phyloP scores from a whole-genome alignment of 2,888 invertebrate species.

The Nemotelus nigrinus region DNA sequence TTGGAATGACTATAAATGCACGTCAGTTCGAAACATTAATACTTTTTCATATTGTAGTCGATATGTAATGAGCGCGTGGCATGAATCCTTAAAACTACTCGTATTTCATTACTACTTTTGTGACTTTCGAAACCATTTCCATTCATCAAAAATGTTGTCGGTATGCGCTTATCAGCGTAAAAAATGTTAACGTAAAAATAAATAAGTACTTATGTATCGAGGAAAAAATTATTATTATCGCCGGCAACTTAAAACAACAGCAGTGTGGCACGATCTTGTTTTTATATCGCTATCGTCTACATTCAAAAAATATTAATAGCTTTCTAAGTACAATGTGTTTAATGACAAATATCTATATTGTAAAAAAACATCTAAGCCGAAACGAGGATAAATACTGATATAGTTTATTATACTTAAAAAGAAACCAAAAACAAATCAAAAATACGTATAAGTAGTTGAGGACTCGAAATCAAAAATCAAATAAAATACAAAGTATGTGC shows the following conservation, averaged over 20 bases:
- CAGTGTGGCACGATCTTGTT: too few species aligned
- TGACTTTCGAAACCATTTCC: too few species aligned
- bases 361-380: constrained; percentile 29
- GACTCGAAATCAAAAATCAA: background rate
- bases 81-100: constrained; percentile 29
- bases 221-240: background rate
- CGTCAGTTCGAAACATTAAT: constrained; percentile 18
- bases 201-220: constrained; percentile 26
- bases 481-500: constrained; percentile 5
- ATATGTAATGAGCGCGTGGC: constrained; percentile 35
- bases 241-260: too few species aligned
- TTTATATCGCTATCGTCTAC: constrained; percentile 23
- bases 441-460: background rate
- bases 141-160: too few species aligned
- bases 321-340: constrained; percentile 27
- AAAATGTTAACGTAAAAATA: constrained; percentile 8
- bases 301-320: constrained; percentile 36
- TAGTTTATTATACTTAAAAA: constrained; percentile 7
- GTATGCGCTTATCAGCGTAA: constrained; percentile 7
- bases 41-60: constrained; percentile 38
- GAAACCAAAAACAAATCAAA: constrained; percentile 20
- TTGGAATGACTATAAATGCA: constrained; percentile 19
- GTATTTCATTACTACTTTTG: background rate
- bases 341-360: constrained; percentile 16
- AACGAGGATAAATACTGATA: background rate